Evolutionary conservation across 2,113 vertebrate species (phyloP).

Genomic region (Paraplagusia blochii): DNA sequence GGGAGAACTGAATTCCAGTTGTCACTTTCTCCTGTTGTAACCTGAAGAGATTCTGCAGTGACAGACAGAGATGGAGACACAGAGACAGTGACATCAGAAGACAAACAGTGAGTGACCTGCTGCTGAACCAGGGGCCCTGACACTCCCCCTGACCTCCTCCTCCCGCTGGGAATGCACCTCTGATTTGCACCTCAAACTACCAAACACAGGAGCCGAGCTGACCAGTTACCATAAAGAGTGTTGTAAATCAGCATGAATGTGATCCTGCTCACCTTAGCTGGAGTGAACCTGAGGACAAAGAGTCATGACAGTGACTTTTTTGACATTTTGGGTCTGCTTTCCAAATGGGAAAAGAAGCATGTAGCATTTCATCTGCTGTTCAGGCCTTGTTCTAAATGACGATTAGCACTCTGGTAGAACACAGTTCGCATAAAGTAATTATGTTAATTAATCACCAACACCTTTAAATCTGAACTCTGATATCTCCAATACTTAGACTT

Average conservation of each 20-base stretch:
- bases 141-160: slow-evolving; percentile 42
- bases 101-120: slow-evolving; percentile 33
- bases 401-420: too few relatives aligned
- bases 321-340: not conserved
- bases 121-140: slow-evolving; percentile 25
- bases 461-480: too few relatives aligned
- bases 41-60: not conserved
- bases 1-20: not conserved
- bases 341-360: too few relatives aligned
- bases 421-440: too few relatives aligned
- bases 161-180: slow-evolving; percentile 26
- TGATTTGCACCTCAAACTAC: slow-evolving; percentile 34
- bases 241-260: slow-evolving; percentile 18
- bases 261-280: not conserved
- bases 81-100: slow-evolving; percentile 7
- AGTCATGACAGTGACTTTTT: not conserved
- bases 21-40: not conserved
- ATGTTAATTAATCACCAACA: too few relatives aligned
- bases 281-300: not conserved
- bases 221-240: slow-evolving; percentile 5
- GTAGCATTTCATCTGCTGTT: too few relatives aligned
- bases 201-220: slow-evolving; percentile 12
- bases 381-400: too few relatives aligned
- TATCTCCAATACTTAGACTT: too few relatives aligned
- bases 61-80: not conserved